These are phyloP conservation scores for Danionella dracula DNA, from an alignment of 2,797 vertebrate species.

Conservation along the genomic window DNA sequence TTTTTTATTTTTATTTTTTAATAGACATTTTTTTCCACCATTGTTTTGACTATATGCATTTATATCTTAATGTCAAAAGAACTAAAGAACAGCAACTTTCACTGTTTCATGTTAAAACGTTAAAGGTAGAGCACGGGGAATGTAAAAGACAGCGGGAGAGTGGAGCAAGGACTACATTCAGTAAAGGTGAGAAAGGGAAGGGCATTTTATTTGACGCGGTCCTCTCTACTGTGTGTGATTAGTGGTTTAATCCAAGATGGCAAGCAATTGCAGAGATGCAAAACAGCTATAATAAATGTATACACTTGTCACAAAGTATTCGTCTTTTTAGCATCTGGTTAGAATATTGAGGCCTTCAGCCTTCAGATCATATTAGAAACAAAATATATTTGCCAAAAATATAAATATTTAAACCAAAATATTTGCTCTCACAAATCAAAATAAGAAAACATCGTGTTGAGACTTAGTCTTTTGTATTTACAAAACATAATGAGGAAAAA, in stretches of 20 bases:
- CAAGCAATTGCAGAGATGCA: background rate
- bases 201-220: background rate
- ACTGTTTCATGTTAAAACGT: slow-evolving; percentile 77
- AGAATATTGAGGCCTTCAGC: background rate
- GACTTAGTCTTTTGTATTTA: no score
- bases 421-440: no score
- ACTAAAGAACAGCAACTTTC: slow-evolving; percentile 72
- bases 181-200: slow-evolving; percentile 14
- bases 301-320: background rate
- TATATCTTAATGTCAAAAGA: no score
- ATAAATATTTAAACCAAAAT: no score
- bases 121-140: slow-evolving; percentile 37
- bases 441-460: no score
- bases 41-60: no score
- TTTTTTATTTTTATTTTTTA: no score
- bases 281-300: background rate
- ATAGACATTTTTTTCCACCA: no score
- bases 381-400: no score
- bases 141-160: slow-evolving; percentile 38
- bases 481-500: no score
- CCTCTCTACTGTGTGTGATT: slow-evolving; percentile 29
- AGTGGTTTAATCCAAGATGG: slow-evolving; percentile 4
- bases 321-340: background rate
- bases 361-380: background rate
- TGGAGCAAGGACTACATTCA: slow-evolving; percentile 12